phyloP scores from a whole-genome alignment of 2,888 invertebrate genomes.

The Tholera decimalis region DNA sequence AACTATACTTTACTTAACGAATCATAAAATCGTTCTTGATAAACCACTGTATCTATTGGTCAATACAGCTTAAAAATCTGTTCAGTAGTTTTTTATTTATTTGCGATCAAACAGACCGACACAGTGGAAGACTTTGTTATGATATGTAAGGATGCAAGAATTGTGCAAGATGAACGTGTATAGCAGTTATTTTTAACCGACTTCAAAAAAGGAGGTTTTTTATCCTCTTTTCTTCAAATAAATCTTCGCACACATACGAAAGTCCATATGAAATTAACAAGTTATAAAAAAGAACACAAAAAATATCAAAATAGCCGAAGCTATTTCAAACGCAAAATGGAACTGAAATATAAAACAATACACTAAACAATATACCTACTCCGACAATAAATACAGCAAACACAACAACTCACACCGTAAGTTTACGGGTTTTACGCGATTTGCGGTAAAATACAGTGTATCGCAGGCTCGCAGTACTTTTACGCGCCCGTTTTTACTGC shows the following conservation, averaged over 20 bases:
- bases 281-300: background rate
- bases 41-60: too few species aligned
- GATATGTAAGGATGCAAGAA: too few species aligned
- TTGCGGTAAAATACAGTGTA: constrained; percentile 29
- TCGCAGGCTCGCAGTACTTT: constrained; percentile 26
- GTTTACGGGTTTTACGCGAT: constrained; percentile 48
- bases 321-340: constrained; percentile 3
- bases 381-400: constrained; percentile 41
- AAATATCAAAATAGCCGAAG: background rate
- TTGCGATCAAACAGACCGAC: too few species aligned
- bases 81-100: too few species aligned
- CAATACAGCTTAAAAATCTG: too few species aligned
- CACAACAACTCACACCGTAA: constrained; percentile 30
- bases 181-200: too few species aligned
- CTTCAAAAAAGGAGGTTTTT: too few species aligned
- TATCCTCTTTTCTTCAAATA: background rate
- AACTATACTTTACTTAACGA: too few species aligned
- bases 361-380: constrained; percentile 36
- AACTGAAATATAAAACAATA: constrained; percentile 26
- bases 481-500: constrained; percentile 42
- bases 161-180: too few species aligned
- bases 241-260: background rate
- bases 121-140: too few species aligned
- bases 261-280: background rate
- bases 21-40: too few species aligned